phyloP scores from a whole-genome alignment of 2,797 vertebrate genomes.

The Enteromius viviparus region DNA sequence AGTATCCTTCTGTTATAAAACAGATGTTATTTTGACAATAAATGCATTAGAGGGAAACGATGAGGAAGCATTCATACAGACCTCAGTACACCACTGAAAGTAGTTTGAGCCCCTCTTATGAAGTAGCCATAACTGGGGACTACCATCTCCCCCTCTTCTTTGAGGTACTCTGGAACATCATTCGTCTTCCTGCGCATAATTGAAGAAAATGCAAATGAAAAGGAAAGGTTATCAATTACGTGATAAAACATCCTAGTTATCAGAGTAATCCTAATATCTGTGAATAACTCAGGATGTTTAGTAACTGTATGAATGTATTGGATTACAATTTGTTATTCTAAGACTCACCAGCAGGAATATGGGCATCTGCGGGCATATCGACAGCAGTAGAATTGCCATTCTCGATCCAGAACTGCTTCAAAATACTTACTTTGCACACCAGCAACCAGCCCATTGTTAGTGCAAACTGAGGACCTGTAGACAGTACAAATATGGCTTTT shows the following conservation, averaged over 20 bases:
- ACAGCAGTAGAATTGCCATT: constrained; percentile 99
- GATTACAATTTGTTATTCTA: not conserved
- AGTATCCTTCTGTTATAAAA: not conserved
- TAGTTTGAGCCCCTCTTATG: constrained; percentile 93
- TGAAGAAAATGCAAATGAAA: not conserved
- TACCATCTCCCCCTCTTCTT: constrained; percentile 90
- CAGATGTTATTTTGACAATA: not conserved
- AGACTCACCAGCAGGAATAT: constrained; percentile 91
- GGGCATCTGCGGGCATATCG: constrained; percentile 90
- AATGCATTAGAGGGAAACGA: constrained; percentile 5
- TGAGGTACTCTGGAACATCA: constrained; percentile 86
- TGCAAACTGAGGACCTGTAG: constrained; percentile 91
- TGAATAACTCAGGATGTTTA: not conserved
- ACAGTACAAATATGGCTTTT: constrained; percentile 35
- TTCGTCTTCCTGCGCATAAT: constrained; percentile 82
- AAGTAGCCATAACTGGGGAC: constrained; percentile 90
- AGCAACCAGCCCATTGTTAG: constrained; percentile 92
- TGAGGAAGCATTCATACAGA: constrained; percentile 65
- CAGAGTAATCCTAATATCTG: not conserved
- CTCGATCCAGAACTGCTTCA: constrained; percentile 90
- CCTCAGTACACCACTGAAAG: constrained; percentile 95
- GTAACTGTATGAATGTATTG: not conserved
- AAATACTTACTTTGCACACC: constrained; percentile 97
- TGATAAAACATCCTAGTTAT: constrained; percentile 5
- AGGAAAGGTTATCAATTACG: not conserved